These are phyloP conservation scores for Bemisia tabaci DNA, from an alignment of 1,140 invertebrate species.

Conservation along the genomic window DNA sequence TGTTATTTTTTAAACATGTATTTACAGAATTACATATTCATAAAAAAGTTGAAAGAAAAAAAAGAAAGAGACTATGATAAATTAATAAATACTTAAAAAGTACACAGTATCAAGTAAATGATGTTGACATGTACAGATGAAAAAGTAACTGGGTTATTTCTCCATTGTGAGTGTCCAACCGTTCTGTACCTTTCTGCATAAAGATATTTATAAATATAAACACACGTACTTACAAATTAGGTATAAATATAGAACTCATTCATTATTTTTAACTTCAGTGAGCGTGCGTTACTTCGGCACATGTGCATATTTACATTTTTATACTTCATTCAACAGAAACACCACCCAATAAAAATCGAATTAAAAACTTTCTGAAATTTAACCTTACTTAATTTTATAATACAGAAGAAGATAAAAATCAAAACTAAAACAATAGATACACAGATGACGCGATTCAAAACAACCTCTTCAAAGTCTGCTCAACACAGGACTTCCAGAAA, in stretches of 20 bases:
- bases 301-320: background rate
- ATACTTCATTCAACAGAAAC: background rate
- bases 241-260: background rate
- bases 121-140: background rate
- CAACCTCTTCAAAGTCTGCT: no score
- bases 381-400: background rate
- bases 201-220: conserved; percentile 1
- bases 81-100: background rate
- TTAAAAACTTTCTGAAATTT: background rate
- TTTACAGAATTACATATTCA: background rate
- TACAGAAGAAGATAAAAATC: background rate
- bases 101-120: background rate
- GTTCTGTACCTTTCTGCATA: no score
- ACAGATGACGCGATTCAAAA: no score
- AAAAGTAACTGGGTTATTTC: background rate
- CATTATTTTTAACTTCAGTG: background rate
- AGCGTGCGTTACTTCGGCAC: background rate
- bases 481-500: no score
- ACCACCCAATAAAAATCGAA: background rate
- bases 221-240: background rate
- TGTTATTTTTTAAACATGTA: background rate
- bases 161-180: no score
- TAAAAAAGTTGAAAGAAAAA: background rate
- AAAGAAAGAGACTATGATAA: background rate
- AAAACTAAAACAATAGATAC: background rate